Conservation (phyloP, 2,113 vertebrate species). For the Ammodytes dubius region DNA sequence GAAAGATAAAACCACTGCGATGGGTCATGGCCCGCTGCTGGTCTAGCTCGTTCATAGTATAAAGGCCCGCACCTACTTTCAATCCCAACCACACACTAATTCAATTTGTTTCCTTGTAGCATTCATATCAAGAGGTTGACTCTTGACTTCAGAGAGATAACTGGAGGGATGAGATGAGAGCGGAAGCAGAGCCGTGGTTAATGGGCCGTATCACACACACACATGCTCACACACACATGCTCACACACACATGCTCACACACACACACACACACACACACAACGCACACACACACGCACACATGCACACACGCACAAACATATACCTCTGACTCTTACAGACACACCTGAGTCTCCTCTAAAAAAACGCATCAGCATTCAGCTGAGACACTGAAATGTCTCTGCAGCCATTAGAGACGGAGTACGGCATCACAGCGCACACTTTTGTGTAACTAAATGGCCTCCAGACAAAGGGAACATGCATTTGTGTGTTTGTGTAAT, state of each 20-base stretch:
- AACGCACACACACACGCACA: constrained; percentile 37
- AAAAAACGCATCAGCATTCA: constrained; percentile 77
- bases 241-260: constrained; percentile 21
- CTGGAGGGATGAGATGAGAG: constrained; percentile 77
- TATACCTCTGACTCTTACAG: constrained; percentile 45
- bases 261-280: constrained; percentile 25
- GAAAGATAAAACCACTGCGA: constrained; percentile 53
- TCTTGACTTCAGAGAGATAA: constrained; percentile 77
- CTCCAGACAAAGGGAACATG: constrained; percentile 41
- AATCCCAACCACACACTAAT: constrained; percentile 57
- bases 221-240: constrained; percentile 14
- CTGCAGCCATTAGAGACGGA: constrained; percentile 65
- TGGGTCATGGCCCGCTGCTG: constrained; percentile 25
- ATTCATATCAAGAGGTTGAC: constrained; percentile 76
- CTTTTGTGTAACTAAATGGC: constrained; percentile 48
- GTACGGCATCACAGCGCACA: constrained; percentile 47
- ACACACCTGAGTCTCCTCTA: constrained; percentile 81
- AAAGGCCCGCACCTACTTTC: background rate
- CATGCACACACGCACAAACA: constrained; percentile 29
- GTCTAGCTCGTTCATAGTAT: constrained; percentile 30
- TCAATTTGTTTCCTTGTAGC: constrained; percentile 76
- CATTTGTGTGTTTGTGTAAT: background rate
- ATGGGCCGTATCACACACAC: constrained; percentile 75
- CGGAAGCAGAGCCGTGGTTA: constrained; percentile 78
- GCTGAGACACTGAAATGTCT: constrained; percentile 66